Evolutionary conservation across 1,140 invertebrate species (phyloP).

Genomic region (Pseudachorutes palmiensis): DNA sequence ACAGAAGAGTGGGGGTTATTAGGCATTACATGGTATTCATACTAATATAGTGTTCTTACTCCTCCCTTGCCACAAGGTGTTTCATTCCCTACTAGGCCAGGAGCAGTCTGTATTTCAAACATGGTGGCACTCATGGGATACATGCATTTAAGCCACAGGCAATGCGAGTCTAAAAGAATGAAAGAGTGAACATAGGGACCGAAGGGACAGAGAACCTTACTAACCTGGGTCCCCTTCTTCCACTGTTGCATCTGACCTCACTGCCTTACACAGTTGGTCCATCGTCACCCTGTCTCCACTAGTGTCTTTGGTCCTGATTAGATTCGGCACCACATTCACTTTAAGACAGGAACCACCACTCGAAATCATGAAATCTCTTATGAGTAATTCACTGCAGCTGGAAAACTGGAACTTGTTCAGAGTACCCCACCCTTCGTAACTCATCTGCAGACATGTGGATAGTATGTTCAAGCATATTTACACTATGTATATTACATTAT

Average conservation of each 20-base stretch:
- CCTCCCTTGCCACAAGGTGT: neutral
- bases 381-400: neutral
- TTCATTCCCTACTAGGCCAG: neutral
- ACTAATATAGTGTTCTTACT: neutral
- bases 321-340: neutral
- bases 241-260: neutral
- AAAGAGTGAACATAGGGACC: neutral
- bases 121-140: neutral
- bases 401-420: neutral
- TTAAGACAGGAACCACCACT: slow-evolving; percentile 4
- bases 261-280: neutral
- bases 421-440: neutral
- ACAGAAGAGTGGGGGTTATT: neutral
- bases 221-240: neutral
- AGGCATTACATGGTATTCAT: no score
- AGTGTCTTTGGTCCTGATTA: neutral
- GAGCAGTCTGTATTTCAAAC: neutral
- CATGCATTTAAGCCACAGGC: neutral
- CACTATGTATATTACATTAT: neutral
- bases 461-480: neutral
- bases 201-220: neutral
- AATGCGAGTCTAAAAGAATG: no score
- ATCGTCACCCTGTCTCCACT: neutral
- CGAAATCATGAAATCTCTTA: neutral
- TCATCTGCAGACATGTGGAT: neutral